Evolutionary conservation across 2,113 vertebrate genomes (phyloP).

Genomic region (Varanus salvator): DNA sequence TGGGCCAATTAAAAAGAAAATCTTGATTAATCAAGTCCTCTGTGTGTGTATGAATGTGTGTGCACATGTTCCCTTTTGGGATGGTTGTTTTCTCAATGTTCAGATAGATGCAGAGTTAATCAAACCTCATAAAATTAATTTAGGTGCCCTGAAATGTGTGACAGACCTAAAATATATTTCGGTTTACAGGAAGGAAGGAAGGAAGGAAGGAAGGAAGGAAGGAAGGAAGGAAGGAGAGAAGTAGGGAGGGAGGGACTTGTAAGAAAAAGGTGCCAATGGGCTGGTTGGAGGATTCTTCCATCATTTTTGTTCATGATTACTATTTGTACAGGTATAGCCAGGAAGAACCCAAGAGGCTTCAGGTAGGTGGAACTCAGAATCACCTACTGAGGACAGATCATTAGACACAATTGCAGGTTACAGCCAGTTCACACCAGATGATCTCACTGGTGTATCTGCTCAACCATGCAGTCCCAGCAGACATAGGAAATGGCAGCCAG

Average conservation of each 20-base stretch:
- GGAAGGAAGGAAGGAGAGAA: background rate
- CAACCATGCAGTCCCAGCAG: background rate
- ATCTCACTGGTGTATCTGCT: background rate
- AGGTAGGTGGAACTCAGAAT: background rate
- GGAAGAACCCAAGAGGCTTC: background rate
- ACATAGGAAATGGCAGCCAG: background rate
- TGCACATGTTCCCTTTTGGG: background rate
- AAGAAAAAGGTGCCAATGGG: background rate
- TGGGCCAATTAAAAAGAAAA: no score
- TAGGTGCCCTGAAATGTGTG: background rate
- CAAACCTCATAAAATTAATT: background rate
- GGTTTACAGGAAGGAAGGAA: background rate
- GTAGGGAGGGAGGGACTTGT: background rate
- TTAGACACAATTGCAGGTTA: slow-evolving; percentile 26
- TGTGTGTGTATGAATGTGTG: no score
- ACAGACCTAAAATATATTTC: background rate
- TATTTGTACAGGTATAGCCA: background rate
- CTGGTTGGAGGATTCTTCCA: background rate
- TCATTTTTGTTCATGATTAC: background rate
- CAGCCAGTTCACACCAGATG: slow-evolving; percentile 26
- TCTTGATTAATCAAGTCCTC: no score
- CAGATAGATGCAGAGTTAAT: slow-evolving; percentile 5
- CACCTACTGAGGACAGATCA: slow-evolving; percentile 11
- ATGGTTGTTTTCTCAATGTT: background rate
- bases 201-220: background rate